Base-by-base conservation (phyloP, 2,888 invertebrate genomes). In the Schizaphis graminum region DNA sequence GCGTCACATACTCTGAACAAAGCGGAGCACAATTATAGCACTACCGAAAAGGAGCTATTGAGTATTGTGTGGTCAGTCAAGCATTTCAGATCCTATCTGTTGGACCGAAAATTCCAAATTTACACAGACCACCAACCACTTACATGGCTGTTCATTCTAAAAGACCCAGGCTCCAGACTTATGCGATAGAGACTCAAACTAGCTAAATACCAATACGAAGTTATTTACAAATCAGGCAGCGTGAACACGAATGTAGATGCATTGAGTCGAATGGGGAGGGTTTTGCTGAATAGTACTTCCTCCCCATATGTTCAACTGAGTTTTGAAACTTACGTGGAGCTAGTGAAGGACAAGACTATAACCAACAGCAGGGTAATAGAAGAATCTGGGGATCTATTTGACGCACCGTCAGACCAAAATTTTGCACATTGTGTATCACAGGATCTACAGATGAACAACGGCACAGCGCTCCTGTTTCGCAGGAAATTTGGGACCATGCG, bases 41-140 rank as follows among this genome's bases (percentile, higher is more conserved):
- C n/a, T n/a, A n/a, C n/a, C n/a, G n/a, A n/a, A n/a, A n/a, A n/a
- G n/a, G n/a, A n/a, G n/a, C n/a, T n/a, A n/a, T n/a, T n/a, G n/a
- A n/a, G n/a, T n/a, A n/a, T n/a, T n/a, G n/a, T n/a, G n/a, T n/a
- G n/a, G n/a, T n/a, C n/a, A n/a, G n/a, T n/a, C n/a, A n/a, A n/a
- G n/a, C n/a, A n/a, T n/a, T n/a, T n/a, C n/a, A n/a, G n/a, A n/a
- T n/a, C n/a, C n/a, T n/a, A n/a, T n/a, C n/a, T n/a, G n/a, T n/a
- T n/a, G n/a, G n/a, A n/a, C n/a, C n/a, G n/a, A n/a, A 86, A 90
- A 56, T 95, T 94, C 35, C 95, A 94, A 0, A 96, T 96, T 2
- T 88, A 84, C n/a, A 67, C 26, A 35, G 95, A 94, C 86, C n/a
- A n/a, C n/a, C n/a, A n/a, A n/a, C n/a, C n/a, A n/a, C n/a, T n/a